phyloP scores from a whole-genome alignment of 2,888 invertebrate genomes.

The Sesia apiformis region DNA sequence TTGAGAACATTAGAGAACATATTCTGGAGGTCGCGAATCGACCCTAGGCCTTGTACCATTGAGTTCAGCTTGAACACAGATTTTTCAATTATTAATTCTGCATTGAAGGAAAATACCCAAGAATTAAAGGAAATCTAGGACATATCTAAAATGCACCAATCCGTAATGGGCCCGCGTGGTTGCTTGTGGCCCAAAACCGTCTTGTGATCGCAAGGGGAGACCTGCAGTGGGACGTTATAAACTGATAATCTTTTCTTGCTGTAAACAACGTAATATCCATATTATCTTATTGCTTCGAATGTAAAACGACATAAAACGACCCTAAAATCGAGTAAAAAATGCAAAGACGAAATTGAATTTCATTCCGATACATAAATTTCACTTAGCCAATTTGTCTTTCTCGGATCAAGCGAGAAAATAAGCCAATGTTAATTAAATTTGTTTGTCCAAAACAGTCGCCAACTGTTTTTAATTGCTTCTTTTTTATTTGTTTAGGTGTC shows the following conservation, averaged over 20 bases:
- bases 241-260: background rate
- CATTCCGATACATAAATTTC: constrained; percentile 74
- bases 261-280: constrained; percentile 27
- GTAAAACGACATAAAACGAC: constrained; percentile 42
- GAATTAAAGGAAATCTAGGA: too few species aligned
- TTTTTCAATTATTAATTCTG: too few species aligned
- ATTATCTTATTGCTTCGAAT: constrained; percentile 27
- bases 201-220: too few species aligned
- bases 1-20: too few species aligned
- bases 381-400: constrained; percentile 70
- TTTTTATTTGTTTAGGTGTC: constrained; percentile 15
- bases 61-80: too few species aligned
- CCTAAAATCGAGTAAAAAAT: constrained; percentile 67
- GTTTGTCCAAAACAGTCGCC: constrained; percentile 52
- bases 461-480: constrained; percentile 54
- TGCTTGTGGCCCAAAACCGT: background rate
- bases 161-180: background rate
- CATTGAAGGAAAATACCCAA: too few species aligned
- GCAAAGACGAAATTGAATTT: constrained; percentile 71
- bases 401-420: constrained; percentile 64
- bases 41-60: too few species aligned
- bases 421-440: constrained; percentile 68
- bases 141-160: too few species aligned
- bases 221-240: too few species aligned
- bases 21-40: too few species aligned